Evolutionary conservation across 2,797 vertebrate species (phyloP), one percentile per base, ranked within the genome.

Genomic region (Malurus leucopterus): DNA sequence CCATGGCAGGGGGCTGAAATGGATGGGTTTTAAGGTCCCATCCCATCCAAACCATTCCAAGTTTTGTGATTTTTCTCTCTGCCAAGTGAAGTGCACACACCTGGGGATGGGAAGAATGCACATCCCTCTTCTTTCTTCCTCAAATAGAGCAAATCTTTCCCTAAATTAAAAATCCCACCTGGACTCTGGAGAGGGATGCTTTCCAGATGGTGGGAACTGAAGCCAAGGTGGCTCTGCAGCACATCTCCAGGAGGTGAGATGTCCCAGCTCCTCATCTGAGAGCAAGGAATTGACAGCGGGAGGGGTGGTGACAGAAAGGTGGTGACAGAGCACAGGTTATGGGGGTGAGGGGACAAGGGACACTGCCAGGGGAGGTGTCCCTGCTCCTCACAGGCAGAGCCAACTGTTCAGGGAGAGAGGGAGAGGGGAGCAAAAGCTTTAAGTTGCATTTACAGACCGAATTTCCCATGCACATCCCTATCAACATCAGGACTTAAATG

Each of bases 101-200:
- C 80, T 34, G 74, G 29, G 53, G 23, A 11, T 0, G 27, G 78
- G 51, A 26, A 36, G 59, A 6, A 8, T 3, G 1, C 1, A 1
- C 7, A 2, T 0, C 10, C 10, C 5, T 3, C 53, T 53, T 7
- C 41, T 11, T 13, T 1, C 19, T 23, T 19, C 40, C 0, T 15
- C 30, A 36, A 12, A 26, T 0, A 0, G 34, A 53, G 62, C 9
- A 46, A 22, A 29, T 16, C 34, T 47, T 32, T 9, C 53, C 50
- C 53, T 12, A 49, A 9, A 41, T 14, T 4, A 29, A 36, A 57
- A 17, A 10, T 11, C 27, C 18, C 47, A 4, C 3, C 47, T 15
- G 77, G 23, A 6, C 38, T 15, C 26, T 5, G 30, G 34, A 40
- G 34, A n/a, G 57, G 23, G 38, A 11, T 3, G 16, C 29, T 58